A percentile compares a stretch with the other conserved stretches of the same genome.
Evolutionary conservation across 1,140 invertebrate species (phyloP).

Genomic region (Drosophila ogumai): DNA sequence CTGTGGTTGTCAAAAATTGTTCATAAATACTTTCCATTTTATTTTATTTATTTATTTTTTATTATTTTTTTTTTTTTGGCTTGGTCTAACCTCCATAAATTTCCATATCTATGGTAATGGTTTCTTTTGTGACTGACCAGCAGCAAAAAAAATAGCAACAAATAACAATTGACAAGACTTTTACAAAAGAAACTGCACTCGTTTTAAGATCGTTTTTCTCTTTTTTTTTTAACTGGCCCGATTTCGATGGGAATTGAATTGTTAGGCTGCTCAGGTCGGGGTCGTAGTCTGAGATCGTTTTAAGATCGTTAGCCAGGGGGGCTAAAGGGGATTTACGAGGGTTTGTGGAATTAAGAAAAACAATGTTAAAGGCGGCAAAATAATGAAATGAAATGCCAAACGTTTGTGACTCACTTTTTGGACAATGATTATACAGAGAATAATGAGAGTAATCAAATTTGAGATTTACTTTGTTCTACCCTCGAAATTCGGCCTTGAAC

Average conservation of each 20-base stretch:
- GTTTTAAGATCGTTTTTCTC: constrained; percentile 31
- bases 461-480: constrained; percentile 9
- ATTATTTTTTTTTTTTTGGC: background rate
- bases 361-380: constrained; percentile 9
- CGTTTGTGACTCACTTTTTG: constrained; percentile 17
- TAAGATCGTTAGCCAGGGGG: background rate
- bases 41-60: background rate
- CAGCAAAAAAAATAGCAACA: constrained; percentile 4
- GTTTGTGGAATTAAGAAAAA: background rate
- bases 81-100: constrained; percentile 11
- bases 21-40: constrained; percentile 64
- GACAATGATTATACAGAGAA: no score
- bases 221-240: constrained; percentile 33
- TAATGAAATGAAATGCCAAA: constrained; percentile 12
- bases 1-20: constrained; percentile 27
- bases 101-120: constrained; percentile 17
- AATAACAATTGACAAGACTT: constrained; percentile 50
- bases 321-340: background rate
- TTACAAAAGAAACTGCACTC: constrained; percentile 56
- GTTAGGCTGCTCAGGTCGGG: background rate
- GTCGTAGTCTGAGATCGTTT: background rate
- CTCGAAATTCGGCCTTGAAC: constrained; percentile 1
- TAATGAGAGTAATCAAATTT: constrained; percentile 16
- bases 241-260: constrained; percentile 37
- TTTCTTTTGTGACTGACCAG: constrained; percentile 14